These are phyloP conservation scores for Phrynocephalus versicolor DNA, from an alignment of 2,113 vertebrate species.

Conservation along the genomic window DNA sequence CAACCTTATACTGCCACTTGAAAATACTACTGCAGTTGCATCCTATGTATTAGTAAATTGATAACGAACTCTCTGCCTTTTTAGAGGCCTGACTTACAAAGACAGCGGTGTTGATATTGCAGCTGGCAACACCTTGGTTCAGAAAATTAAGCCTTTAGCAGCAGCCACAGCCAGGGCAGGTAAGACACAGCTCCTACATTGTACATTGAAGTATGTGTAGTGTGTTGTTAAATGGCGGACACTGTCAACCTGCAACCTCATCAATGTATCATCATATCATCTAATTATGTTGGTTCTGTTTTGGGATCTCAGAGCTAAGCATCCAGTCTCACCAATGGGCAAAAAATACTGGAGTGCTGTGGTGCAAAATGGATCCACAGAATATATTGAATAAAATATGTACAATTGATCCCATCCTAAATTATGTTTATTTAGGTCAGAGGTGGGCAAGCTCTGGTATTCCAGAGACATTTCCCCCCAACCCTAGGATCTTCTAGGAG, in stretches of 20 bases:
- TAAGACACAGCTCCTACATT: constrained; percentile 60
- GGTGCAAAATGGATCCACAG: neutral
- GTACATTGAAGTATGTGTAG: neutral
- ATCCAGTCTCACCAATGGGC: neutral
- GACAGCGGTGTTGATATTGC: constrained; percentile 93
- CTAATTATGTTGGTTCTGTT: neutral
- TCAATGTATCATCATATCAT: constrained; percentile 2
- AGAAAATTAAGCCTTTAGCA: constrained; percentile 91
- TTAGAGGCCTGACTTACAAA: constrained; percentile 92
- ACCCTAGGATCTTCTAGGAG: too few species aligned
- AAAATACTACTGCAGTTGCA: neutral
- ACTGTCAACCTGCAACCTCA: neutral
- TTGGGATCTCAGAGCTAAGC: neutral
- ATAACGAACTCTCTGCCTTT: constrained; percentile 38
- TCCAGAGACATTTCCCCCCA: too few species aligned
- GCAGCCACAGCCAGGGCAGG: constrained; percentile 90
- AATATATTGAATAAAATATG: neutral
- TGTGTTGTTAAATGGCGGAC: constrained; percentile 17
- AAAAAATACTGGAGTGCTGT: neutral
- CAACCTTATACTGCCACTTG: neutral
- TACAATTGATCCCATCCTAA: too few species aligned
- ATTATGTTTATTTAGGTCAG: too few species aligned
- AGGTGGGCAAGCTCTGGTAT: too few species aligned
- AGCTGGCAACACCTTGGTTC: constrained; percentile 90
- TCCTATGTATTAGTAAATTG: neutral